A percentile compares a stretch with the other conserved stretches of the same genome.
Conservation (phyloP, 2,888 invertebrate genomes). For the Scaptomyza tumidula region DNA sequence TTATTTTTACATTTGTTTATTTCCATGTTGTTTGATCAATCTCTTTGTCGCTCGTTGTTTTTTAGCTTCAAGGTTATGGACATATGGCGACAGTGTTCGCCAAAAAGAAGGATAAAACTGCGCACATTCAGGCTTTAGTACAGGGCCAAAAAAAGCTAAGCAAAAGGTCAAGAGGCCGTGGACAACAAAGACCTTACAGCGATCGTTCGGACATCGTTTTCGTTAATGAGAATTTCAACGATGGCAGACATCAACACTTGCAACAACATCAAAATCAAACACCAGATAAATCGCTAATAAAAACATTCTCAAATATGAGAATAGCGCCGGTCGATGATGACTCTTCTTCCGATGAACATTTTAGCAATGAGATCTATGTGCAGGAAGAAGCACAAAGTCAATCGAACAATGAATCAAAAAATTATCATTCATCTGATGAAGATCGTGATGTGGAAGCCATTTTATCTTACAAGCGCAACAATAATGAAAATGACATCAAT, state of each 20-base stretch:
- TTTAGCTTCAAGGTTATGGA: slow-evolving; percentile 72
- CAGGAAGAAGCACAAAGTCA: neutral
- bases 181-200: neutral
- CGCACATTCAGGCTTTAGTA: slow-evolving; percentile 77
- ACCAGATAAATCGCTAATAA: neutral
- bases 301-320: slow-evolving; percentile 5
- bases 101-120: slow-evolving; percentile 58
- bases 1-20: neutral
- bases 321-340: neutral
- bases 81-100: slow-evolving; percentile 65
- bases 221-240: slow-evolving; percentile 34
- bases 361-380: neutral
- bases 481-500: neutral
- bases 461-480: neutral
- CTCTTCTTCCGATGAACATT: neutral
- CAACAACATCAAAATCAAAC: neutral
- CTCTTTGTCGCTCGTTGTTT: neutral
- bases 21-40: neutral
- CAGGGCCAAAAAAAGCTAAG: slow-evolving; percentile 70
- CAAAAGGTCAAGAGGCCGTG: neutral
- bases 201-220: slow-evolving; percentile 40
- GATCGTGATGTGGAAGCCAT: slow-evolving; percentile 8
- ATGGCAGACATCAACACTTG: neutral
- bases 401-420: neutral
- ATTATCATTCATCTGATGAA: slow-evolving; percentile 20